A percentile compares a stretch with the other conserved stretches of the same genome.
These are phyloP conservation scores for Chanos chanos DNA, from an alignment of 2,797 vertebrate genomes.

Conservation along the genomic window DNA sequence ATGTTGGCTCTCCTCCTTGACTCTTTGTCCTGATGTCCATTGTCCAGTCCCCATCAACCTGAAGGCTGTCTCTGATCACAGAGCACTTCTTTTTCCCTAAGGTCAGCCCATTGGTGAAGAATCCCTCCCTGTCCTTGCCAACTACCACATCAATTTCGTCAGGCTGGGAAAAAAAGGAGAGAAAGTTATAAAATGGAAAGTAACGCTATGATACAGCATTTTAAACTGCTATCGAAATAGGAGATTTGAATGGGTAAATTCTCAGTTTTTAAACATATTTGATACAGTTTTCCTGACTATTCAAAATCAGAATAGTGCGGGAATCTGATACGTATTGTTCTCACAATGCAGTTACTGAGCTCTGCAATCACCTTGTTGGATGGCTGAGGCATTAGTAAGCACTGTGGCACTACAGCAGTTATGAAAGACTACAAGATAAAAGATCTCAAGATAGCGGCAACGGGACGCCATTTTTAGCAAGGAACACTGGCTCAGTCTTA, in stretches of 20 bases:
- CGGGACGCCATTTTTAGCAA: conserved; percentile 48
- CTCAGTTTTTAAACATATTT: no score
- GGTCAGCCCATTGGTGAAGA: conserved; percentile 84
- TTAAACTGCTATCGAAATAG: no score
- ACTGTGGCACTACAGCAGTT: no score
- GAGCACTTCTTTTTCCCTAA: conserved; percentile 88
- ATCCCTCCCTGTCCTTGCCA: conserved; percentile 85
- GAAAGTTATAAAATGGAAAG: no score
- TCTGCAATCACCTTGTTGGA: no score
- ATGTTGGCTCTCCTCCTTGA: conserved; percentile 85
- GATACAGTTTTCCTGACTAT: no score
- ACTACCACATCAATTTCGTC: conserved; percentile 84
- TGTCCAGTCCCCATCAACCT: conserved; percentile 81
- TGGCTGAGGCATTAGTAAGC: no score
- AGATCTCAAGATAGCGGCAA: conserved; percentile 7
- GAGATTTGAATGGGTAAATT: no score
- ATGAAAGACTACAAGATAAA: background rate
- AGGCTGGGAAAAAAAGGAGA: conserved; percentile 25
- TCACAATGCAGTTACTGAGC: no score
- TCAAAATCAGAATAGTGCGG: no score
- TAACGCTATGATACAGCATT: no score
- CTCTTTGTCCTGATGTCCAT: conserved; percentile 93
- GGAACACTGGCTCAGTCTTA: conserved; percentile 20
- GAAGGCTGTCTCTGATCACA: conserved; percentile 88
- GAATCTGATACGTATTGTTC: no score